A percentile compares a stretch with the other conserved stretches of the same genome.
Conservation (phyloP, 1,140 invertebrate species). For the Diprion similis region DNA sequence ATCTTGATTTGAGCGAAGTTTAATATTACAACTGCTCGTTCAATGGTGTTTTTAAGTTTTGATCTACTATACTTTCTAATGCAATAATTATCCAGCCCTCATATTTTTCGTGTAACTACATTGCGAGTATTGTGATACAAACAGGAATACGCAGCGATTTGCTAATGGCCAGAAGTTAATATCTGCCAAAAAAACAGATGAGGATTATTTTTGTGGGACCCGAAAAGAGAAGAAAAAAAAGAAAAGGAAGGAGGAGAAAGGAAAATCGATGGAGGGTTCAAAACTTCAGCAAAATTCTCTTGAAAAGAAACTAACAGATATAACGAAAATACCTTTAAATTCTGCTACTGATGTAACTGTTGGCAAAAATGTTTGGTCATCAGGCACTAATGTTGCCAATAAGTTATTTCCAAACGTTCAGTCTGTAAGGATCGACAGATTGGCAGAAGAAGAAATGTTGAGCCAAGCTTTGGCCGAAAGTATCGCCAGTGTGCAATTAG, state of each 20-base stretch:
- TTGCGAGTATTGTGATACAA: too few relatives aligned
- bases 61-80: too few relatives aligned
- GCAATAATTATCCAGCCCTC: too few relatives aligned
- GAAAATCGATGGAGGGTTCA: not conserved
- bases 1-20: too few relatives aligned
- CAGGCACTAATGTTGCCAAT: slow-evolving; percentile 23
- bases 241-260: slow-evolving; percentile 1
- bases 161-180: not conserved
- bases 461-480: slow-evolving; percentile 26
- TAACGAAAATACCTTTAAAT: not conserved
- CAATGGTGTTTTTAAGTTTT: too few relatives aligned
- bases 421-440: slow-evolving; percentile 13
- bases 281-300: too few relatives aligned
- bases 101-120: too few relatives aligned
- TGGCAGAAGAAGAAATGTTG: slow-evolving; percentile 23
- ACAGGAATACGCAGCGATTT: not conserved
- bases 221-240: not conserved
- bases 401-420: slow-evolving; percentile 26
- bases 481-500: slow-evolving; percentile 31
- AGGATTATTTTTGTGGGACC: not conserved
- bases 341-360: too few relatives aligned
- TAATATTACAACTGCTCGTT: too few relatives aligned
- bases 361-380: slow-evolving; percentile 16
- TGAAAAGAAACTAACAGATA: too few relatives aligned
- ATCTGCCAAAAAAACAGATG: not conserved